phyloP scores from a whole-genome alignment of 2,888 invertebrate genomes.

The Dryadula phaetusa region DNA sequence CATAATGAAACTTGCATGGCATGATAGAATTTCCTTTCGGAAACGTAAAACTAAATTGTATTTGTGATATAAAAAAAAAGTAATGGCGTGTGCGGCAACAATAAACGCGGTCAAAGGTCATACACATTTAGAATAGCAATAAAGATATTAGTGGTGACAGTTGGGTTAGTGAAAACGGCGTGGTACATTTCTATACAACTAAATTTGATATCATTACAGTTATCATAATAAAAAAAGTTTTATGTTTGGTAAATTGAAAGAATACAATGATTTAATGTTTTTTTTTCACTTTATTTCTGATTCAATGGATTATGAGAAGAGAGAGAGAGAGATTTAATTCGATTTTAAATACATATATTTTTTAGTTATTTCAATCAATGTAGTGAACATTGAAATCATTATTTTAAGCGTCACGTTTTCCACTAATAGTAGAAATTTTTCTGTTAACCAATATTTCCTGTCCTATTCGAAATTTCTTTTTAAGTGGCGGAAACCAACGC shows the following conservation, averaged over 20 bases:
- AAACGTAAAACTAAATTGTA: slow-evolving; percentile 4
- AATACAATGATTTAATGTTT: not conserved
- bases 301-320: too few relatives aligned
- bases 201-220: slow-evolving; percentile 1
- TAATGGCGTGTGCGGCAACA: slow-evolving; percentile 58
- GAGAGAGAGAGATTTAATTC: too few relatives aligned
- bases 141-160: slow-evolving; percentile 63
- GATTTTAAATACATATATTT: too few relatives aligned
- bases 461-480: too few relatives aligned
- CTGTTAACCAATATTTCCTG: too few relatives aligned
- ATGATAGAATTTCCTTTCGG: slow-evolving; percentile 10
- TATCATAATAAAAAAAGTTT: slow-evolving; percentile 4
- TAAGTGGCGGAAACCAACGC: too few relatives aligned
- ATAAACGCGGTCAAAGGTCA: slow-evolving; percentile 60
- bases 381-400: too few relatives aligned
- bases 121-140: slow-evolving; percentile 66
- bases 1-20: too few relatives aligned
- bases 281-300: not conserved
- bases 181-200: slow-evolving; percentile 5
- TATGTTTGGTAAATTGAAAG: not conserved
- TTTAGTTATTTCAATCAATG: too few relatives aligned
- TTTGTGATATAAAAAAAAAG: slow-evolving; percentile 26
- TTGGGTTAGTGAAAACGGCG: slow-evolving; percentile 38
- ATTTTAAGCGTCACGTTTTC: too few relatives aligned
- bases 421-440: too few relatives aligned